Conservation (phyloP, 2,888 invertebrate species). For the Lampropteryx suffumata region DNA sequence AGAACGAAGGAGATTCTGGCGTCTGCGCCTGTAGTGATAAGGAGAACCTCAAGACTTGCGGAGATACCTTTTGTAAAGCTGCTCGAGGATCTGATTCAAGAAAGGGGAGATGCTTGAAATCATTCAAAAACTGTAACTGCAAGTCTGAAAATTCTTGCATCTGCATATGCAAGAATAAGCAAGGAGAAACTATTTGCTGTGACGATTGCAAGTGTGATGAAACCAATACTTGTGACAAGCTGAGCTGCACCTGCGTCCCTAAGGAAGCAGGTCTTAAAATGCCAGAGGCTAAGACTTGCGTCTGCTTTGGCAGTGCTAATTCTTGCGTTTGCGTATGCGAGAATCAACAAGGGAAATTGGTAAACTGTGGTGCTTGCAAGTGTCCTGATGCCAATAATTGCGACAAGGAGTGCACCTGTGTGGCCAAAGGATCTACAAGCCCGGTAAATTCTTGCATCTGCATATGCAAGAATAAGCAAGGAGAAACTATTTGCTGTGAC, state of each 20-base stretch:
- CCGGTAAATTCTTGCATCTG: constrained; percentile 29
- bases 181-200: constrained; percentile 32
- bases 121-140: no score
- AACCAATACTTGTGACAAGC: constrained; percentile 38
- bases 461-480: constrained; percentile 27
- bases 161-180: constrained; percentile 30
- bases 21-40: not conserved
- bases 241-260: constrained; percentile 44
- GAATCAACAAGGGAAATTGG: constrained; percentile 33
- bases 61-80: not conserved
- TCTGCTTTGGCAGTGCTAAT: constrained; percentile 17
- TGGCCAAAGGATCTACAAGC: constrained; percentile 18
- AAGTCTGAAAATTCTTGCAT: constrained; percentile 26
- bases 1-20: not conserved
- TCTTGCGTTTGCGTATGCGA: constrained; percentile 46
- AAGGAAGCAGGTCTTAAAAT: not conserved
- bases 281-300: not conserved
- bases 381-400: constrained; percentile 28
- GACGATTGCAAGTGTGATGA: constrained; percentile 41
- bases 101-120: not conserved
- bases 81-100: not conserved
- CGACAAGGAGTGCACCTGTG: constrained; percentile 34
- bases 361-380: constrained; percentile 15
- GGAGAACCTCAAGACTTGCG: not conserved
- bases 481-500: constrained; percentile 33